phyloP scores from a whole-genome alignment of 2,888 invertebrate genomes.

The Tiphia femorata region DNA sequence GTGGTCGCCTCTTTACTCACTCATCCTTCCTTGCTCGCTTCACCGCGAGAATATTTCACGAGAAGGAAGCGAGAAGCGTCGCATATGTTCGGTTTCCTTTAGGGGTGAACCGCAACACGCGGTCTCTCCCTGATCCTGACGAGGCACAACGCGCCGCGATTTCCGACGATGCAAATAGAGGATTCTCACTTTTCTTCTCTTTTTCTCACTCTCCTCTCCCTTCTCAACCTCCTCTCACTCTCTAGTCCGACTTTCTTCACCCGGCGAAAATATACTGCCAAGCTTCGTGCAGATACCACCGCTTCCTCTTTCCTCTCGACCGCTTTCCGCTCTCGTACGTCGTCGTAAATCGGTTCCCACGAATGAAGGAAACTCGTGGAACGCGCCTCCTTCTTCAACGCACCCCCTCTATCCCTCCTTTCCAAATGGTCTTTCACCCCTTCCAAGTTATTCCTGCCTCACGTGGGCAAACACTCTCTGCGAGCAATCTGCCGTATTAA shows the following conservation, averaged over 20 bases:
- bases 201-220: conserved; percentile 17
- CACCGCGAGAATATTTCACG: no score
- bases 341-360: conserved; percentile 44
- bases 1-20: no score
- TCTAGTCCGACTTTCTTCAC: background rate
- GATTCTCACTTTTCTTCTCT: conserved; percentile 23
- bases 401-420: no score
- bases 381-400: no score
- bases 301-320: no score
- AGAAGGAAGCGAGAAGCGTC: background rate
- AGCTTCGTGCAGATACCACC: no score
- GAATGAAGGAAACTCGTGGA: conserved; percentile 30
- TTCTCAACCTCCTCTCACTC: background rate
- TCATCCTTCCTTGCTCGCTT: no score
- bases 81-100: conserved; percentile 23
- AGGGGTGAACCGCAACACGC: conserved; percentile 18
- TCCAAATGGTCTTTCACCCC: background rate
- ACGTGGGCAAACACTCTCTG: background rate
- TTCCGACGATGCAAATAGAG: conserved; percentile 41
- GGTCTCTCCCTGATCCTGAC: conserved; percentile 9
- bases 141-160: conserved; percentile 7
- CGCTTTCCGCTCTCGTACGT: conserved; percentile 28
- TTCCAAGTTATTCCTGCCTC: background rate
- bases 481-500: background rate
- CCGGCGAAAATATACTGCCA: conserved; percentile 36